Base-by-base conservation (phyloP, 2,113 vertebrate species). In the Mesoclemmys tuberculata region DNA sequence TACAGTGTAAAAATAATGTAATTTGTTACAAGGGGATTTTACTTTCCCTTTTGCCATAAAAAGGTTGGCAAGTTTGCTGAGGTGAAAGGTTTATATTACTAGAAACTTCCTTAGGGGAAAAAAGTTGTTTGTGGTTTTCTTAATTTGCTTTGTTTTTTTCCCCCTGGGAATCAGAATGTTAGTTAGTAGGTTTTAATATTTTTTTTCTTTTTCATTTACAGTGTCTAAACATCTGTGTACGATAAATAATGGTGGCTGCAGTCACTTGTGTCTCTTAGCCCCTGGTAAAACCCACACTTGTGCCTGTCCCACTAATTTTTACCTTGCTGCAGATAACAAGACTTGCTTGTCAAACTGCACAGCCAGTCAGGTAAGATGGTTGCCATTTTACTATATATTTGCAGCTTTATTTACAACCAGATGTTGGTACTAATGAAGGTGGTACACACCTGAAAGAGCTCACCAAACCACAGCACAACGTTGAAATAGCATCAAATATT, bases 341-440 rank as follows among this genome's bases (percentile, higher is more conserved):
- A 99, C 99, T 5, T 99, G 99, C 94, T 98, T 99, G 75, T 99
- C 99, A 46, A 99, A 99, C 98, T 99, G 99, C 97, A 99, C 99
- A 19, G 99, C 99, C 91, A 99, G 99, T 96, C 99, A 99, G 98
- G 99, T 99, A 90, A 92, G 98, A 79, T 13, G n/a, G 46, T 11
- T 52, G 21, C 0, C 1, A 1, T n/a, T 58, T n/a, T 1, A 0
- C 68, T 46, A 6, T 31, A 0, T 54, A 24, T 44, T 75, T 80
- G 46, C 35, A n/a, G 41, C 51, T 46, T 27, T 48, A 61, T n/a
- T 31, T 2, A 10, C 10, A 35, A 10, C 3, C 3, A 9, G 46
- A 0, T 44, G n/a, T 16, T 80, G 54, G 2, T 55, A 27, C 5
- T 81, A 6, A 0, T 44, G 79, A 16, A 75, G 29, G 5, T 58